phyloP scores from a whole-genome alignment of 1,140 invertebrate species.

The Calosoma granatense region DNA sequence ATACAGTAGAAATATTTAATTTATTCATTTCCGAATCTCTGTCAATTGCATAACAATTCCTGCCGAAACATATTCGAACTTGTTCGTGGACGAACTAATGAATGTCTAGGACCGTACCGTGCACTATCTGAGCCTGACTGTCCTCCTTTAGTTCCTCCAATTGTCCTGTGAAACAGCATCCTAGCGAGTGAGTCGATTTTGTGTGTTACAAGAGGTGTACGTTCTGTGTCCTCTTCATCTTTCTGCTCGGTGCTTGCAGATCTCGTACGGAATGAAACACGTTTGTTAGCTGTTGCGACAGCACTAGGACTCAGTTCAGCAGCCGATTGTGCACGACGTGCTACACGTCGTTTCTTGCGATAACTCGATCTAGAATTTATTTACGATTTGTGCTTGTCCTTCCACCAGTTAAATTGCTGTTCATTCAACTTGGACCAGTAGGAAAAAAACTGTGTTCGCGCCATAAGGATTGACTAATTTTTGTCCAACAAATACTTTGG shows the following conservation, averaged over 20 bases:
- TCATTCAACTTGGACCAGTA: neutral
- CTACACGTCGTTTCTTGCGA: constrained; percentile 42
- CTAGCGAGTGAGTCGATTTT: constrained; percentile 52
- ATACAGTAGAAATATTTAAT: too few species aligned
- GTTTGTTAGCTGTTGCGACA: constrained; percentile 49
- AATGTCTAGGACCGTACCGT: neutral
- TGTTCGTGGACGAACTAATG: too few species aligned
- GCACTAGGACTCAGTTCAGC: constrained; percentile 58
- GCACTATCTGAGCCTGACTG: neutral
- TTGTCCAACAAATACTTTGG: too few species aligned
- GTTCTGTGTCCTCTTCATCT: constrained; percentile 40
- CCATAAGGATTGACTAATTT: too few species aligned
- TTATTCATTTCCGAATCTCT: too few species aligned
- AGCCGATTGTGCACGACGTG: constrained; percentile 58
- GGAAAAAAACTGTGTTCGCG: neutral
- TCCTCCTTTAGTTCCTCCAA: neutral
- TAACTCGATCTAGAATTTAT: constrained; percentile 26
- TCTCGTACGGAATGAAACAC: constrained; percentile 43
- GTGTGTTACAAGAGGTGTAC: constrained; percentile 44
- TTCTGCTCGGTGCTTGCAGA: constrained; percentile 46
- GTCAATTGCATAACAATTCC: too few species aligned
- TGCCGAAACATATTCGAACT: too few species aligned
- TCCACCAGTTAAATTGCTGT: neutral
- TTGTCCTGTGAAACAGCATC: constrained; percentile 40
- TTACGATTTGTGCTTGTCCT: neutral